These are phyloP conservation scores for Eupithecia vulgata DNA, from an alignment of 2,888 invertebrate species.

Conservation along the genomic window DNA sequence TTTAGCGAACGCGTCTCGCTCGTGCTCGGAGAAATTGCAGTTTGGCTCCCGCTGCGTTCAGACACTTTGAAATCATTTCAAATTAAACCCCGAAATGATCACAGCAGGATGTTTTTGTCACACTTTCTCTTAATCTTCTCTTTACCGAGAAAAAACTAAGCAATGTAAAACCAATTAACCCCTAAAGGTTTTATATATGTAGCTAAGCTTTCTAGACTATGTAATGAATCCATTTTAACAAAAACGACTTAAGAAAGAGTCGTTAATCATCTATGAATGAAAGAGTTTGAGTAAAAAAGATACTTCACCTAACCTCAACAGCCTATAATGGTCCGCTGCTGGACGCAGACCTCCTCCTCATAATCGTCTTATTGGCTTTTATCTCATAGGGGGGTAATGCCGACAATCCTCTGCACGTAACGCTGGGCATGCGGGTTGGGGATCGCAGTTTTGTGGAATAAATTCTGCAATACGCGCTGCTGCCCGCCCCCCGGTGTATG, in stretches of 20 bases:
- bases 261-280: not conserved
- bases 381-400: too few relatives aligned
- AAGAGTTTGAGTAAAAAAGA: not conserved
- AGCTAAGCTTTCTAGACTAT: not conserved
- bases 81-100: not conserved
- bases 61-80: not conserved
- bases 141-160: not conserved
- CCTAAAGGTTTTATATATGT: not conserved
- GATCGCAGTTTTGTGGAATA: too few relatives aligned
- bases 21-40: conserved; percentile 4
- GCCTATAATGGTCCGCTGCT: too few relatives aligned
- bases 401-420: too few relatives aligned
- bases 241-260: not conserved
- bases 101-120: conserved; percentile 10
- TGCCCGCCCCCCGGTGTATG: too few relatives aligned
- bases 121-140: conserved; percentile 4
- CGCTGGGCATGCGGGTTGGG: too few relatives aligned
- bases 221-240: not conserved
- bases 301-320: not conserved
- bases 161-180: not conserved
- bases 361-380: too few relatives aligned
- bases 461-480: too few relatives aligned
- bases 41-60: not conserved
- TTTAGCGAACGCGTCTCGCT: not conserved
- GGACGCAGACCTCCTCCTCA: too few relatives aligned